Conservation (phyloP, 2,888 invertebrate genomes). For the Tenthredo scrophulariae region DNA sequence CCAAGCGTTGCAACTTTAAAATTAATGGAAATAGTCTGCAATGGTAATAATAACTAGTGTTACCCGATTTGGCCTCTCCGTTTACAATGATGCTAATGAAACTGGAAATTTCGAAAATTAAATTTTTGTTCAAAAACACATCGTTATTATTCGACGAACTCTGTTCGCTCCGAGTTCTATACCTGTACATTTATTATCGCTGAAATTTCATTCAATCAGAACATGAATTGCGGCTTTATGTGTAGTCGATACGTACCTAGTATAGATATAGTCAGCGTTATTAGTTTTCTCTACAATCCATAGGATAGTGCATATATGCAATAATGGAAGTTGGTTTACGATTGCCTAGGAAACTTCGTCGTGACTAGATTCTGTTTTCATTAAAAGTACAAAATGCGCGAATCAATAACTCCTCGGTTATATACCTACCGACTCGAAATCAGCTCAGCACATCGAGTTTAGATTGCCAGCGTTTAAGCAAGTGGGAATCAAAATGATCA, state of each 20-base stretch:
- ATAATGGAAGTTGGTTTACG: background rate
- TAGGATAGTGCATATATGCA: background rate
- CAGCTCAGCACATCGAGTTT: background rate
- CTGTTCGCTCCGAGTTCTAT: background rate
- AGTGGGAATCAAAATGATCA: background rate
- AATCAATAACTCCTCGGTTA: background rate
- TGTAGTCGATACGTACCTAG: background rate
- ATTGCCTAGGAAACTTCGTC: background rate
- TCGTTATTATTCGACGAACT: background rate
- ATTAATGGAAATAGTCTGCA: constrained; percentile 1
- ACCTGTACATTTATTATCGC: background rate
- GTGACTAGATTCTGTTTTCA: background rate
- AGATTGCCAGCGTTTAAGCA: background rate
- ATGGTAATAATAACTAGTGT: background rate
- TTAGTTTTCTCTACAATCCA: background rate
- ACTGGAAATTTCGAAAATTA: background rate
- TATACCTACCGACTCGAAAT: background rate
- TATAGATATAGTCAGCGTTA: background rate
- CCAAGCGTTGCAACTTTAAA: background rate
- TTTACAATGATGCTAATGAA: background rate
- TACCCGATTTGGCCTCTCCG: background rate
- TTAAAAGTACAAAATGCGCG: background rate
- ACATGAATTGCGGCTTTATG: background rate
- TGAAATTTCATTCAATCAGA: background rate
- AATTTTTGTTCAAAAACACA: background rate